Base-by-base conservation (phyloP, 1,140 invertebrate species). In the Carcinoscorpius rotundicauda region DNA sequence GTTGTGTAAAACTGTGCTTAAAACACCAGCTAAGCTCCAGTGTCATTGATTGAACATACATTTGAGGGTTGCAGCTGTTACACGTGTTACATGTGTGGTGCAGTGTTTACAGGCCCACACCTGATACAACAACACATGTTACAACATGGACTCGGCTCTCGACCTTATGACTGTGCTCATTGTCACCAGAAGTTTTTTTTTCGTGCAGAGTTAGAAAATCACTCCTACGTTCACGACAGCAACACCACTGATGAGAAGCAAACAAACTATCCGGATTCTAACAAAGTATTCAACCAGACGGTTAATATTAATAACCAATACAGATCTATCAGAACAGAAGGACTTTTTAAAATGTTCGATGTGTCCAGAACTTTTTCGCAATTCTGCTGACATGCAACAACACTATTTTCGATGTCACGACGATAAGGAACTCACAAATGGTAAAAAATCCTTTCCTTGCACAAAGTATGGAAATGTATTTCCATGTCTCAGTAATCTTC, bases 31-130 rank as follows among this genome's bases (percentile, higher is more conserved):
- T 6, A 86, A 91, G 69, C 82, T 96, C 3, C 92, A 96, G 76
- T 85, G 87, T 59, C 93, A 97, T 73, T 97, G 52, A 93, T 97
- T 61, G 91, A 95, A 70, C 93, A 97, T 74, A 93, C 88, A 1
- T 95, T 93, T 73, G 87, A 86, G 51, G 89, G 89, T 4, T 89
- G 85, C 58, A 75, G 81, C 3, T 86, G 88, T 58, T 91, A 88
- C 72, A 86, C 85, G 3, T 97, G 93, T 74, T 92, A 91, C 75
- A 81, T 94, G 60, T 96, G 93, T 73, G 87, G 87, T n/a, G 83
- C 88, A 0, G 83, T 89, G 3, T 95, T 94, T 75, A 91, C 88
- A 0, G 85, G 84, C 4, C 85, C 91, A 3, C 79, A 81, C 4
- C 87, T 88, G 0, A 80, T 93, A 3, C 85, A 93, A 72, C 82